Percentiles rank a stretch among this genome's conserved stretches.
These are phyloP conservation scores for Lacerta bilineata DNA, from an alignment of 2,797 vertebrate species.

Conservation along the genomic window DNA sequence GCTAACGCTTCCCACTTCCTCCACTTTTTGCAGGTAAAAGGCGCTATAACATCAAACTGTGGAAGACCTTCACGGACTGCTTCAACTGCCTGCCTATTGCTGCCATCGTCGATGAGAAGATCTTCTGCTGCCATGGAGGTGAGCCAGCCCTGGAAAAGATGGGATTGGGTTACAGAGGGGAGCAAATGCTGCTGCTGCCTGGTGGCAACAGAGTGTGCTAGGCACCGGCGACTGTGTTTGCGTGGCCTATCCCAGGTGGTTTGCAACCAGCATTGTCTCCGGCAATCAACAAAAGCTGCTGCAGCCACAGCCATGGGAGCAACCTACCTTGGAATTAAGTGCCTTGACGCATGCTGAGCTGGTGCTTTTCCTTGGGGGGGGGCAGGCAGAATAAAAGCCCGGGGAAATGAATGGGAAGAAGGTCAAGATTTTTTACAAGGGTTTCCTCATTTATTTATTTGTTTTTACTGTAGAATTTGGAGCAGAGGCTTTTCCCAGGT, in stretches of 20 bases:
- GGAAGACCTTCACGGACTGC: conserved; percentile 97
- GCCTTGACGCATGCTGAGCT: background rate
- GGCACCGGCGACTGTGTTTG: background rate
- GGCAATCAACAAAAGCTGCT: background rate
- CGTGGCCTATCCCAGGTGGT: background rate
- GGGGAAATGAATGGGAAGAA: background rate
- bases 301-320: background rate
- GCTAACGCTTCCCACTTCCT: background rate
- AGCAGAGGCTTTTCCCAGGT: background rate
- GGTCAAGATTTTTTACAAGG: background rate
- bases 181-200: background rate
- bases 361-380: background rate
- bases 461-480: background rate
- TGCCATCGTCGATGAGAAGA: conserved; percentile 97
- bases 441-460: background rate
- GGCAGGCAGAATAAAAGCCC: background rate
- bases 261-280: background rate
- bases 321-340: background rate
- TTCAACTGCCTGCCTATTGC: conserved; percentile 98
- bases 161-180: background rate
- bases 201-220: background rate
- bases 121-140: conserved; percentile 98
- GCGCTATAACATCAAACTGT: conserved; percentile 96
- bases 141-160: conserved; percentile 70
- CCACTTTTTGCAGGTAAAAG: conserved; percentile 86